A percentile compares a stretch with the other conserved stretches of the same genome.
phyloP scores from a whole-genome alignment of 2,888 invertebrate genomes.

The Ophioninae sp. region DNA sequence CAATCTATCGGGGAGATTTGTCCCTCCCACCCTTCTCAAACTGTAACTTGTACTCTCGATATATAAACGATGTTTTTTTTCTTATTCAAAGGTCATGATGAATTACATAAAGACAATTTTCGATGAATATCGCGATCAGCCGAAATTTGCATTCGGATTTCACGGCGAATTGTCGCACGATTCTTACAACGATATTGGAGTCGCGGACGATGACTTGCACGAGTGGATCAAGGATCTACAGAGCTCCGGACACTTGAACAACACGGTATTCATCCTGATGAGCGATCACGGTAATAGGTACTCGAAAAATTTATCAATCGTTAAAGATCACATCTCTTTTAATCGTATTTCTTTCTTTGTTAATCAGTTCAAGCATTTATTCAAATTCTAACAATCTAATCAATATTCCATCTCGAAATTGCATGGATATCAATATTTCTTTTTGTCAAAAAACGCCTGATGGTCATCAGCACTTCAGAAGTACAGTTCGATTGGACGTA shows the following conservation, averaged over 20 bases:
- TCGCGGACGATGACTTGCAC: conserved; percentile 88
- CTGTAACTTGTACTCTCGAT: not conserved
- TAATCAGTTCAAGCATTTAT: too few species aligned
- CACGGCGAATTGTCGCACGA: conserved; percentile 95
- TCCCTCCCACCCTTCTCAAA: not conserved
- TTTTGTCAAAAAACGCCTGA: too few species aligned
- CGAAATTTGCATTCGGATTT: conserved; percentile 93
- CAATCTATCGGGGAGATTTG: not conserved
- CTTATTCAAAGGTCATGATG: conserved; percentile 80
- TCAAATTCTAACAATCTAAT: not conserved
- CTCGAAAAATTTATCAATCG: conserved; percentile 16
- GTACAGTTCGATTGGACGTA: too few species aligned
- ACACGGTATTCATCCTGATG: conserved; percentile 93
- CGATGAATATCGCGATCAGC: conserved; percentile 85
- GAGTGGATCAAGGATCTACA: conserved; percentile 86
- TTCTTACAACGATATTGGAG: conserved; percentile 89
- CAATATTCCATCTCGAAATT: not conserved
- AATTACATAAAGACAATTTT: conserved; percentile 83
- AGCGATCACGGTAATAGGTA: conserved; percentile 96
- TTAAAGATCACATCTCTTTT: not conserved
- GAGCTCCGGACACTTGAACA: conserved; percentile 85
- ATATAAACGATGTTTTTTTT: not conserved
- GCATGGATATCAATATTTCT: too few species aligned
- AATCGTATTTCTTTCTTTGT: conserved; percentile 15
- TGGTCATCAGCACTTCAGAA: too few species aligned